These are phyloP conservation scores for Platycercus adscitus DNA, from an alignment of 2,113 vertebrate genomes.

Conservation along the genomic window DNA sequence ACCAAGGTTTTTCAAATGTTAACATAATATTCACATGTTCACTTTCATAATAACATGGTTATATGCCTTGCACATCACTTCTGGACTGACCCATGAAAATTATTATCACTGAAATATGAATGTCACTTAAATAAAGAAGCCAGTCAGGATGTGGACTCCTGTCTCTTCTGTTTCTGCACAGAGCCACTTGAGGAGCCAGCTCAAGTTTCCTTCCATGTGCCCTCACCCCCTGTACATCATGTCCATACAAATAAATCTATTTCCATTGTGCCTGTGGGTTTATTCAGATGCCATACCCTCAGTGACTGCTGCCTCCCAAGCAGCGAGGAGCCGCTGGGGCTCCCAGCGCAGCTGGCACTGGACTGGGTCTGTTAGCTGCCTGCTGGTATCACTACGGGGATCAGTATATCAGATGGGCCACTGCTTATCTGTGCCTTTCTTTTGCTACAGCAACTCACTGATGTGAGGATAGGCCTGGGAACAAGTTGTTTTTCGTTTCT, in stretches of 20 bases:
- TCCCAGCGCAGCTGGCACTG: neutral
- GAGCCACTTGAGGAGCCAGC: neutral
- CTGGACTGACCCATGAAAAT: neutral
- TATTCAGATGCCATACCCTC: neutral
- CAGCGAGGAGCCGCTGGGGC: neutral
- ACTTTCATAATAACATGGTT: neutral
- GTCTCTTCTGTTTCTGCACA: neutral
- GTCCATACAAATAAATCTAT: neutral
- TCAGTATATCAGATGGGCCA: neutral
- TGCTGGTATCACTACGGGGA: neutral
- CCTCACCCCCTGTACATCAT: neutral
- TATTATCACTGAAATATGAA: neutral
- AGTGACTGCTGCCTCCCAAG: neutral
- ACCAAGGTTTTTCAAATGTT: neutral
- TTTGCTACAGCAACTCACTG: neutral
- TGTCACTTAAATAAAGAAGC: neutral
- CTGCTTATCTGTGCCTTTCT: neutral
- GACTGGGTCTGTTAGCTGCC: neutral
- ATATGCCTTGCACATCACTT: neutral
- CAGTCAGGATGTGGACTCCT: neutral
- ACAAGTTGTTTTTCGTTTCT: neutral
- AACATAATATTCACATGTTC: neutral
- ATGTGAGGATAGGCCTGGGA: neutral
- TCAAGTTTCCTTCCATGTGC: neutral
- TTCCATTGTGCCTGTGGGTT: neutral